Evolutionary conservation across 2,888 invertebrate species (phyloP).

Genomic region (Drosophila planitibia): DNA sequence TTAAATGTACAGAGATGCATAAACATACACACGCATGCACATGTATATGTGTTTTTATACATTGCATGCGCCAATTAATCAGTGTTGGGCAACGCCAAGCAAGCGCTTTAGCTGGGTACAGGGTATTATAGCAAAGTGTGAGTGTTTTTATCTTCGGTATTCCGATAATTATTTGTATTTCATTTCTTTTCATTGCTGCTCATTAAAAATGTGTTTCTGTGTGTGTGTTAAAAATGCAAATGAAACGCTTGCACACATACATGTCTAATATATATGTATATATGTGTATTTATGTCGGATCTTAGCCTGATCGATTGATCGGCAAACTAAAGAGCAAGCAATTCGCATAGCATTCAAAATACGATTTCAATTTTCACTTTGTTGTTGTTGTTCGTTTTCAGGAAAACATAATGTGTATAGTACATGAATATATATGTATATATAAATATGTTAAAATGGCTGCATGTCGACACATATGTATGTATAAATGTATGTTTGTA

Average conservation of each 20-base stretch:
- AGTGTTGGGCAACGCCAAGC: not conserved
- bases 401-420: slow-evolving; percentile 1
- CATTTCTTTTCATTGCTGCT: not conserved
- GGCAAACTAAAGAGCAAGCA: not conserved
- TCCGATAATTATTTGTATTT: not conserved
- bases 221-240: not conserved
- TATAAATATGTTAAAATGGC: not conserved
- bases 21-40: not conserved
- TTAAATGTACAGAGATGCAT: not conserved
- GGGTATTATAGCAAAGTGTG: not conserved
- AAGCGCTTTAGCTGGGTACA: not conserved
- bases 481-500: slow-evolving; percentile 33
- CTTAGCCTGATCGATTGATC: not conserved
- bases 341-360: not conserved
- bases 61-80: not conserved
- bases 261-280: not conserved
- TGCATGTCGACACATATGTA: slow-evolving; percentile 44
- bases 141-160: slow-evolving; percentile 2
- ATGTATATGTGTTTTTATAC: not conserved
- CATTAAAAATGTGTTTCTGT: not conserved
- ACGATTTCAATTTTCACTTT: not conserved
- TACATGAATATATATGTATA: not conserved
- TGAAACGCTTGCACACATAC: slow-evolving; percentile 1
- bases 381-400: not conserved
- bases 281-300: not conserved